Evolutionary conservation across 2,113 vertebrate species (phyloP).

Genomic region (Ictalurus punctatus): DNA sequence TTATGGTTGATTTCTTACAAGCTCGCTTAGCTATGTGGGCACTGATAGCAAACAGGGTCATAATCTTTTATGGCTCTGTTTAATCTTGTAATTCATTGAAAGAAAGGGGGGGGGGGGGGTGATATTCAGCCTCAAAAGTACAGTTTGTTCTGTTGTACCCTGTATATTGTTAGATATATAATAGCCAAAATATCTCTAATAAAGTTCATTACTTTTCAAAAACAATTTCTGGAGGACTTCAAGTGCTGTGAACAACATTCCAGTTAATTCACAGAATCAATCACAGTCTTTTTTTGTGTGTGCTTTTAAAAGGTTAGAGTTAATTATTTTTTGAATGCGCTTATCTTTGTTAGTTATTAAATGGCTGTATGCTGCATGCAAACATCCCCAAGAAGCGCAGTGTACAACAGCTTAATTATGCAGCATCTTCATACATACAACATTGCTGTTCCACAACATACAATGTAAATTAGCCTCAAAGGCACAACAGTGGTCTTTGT

Average conservation of each 20-base stretch:
- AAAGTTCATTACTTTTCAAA: constrained; percentile 21
- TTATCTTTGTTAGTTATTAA: constrained; percentile 27
- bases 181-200: neutral
- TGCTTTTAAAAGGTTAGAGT: constrained; percentile 28
- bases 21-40: neutral
- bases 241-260: constrained; percentile 19
- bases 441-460: neutral
- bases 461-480: constrained; percentile 27
- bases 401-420: constrained; percentile 8
- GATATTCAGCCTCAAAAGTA: neutral
- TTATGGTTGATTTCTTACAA: neutral
- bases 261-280: constrained; percentile 4
- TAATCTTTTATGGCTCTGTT: constrained; percentile 1
- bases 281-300: constrained; percentile 15
- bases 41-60: neutral
- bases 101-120: neutral
- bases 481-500: neutral
- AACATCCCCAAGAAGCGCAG: neutral
- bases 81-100: neutral
- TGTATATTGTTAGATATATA: neutral
- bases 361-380: neutral
- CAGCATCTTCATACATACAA: neutral
- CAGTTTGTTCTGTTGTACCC: neutral
- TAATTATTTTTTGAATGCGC: constrained; percentile 16
- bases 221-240: neutral